Percentiles rank a stretch among this genome's conserved stretches.
These are phyloP conservation scores for Philonicus albiceps DNA, from an alignment of 2,888 invertebrate genomes.

Conservation along the genomic window DNA sequence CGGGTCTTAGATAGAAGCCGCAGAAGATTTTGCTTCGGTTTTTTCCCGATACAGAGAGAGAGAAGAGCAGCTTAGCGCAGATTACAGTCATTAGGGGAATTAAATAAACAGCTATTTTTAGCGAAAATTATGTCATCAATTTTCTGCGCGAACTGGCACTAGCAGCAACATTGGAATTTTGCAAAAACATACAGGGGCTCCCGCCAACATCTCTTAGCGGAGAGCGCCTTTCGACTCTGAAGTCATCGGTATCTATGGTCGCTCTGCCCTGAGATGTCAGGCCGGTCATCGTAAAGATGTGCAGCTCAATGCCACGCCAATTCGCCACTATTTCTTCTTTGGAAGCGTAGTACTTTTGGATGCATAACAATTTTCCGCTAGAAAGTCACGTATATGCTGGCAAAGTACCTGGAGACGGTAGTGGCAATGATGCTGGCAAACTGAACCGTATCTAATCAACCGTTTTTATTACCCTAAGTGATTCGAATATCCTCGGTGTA, in stretches of 20 bases:
- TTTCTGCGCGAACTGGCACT: slow-evolving; percentile 1
- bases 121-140: slow-evolving; percentile 32
- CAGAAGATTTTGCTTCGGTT: not conserved
- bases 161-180: slow-evolving; percentile 9
- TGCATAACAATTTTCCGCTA: not conserved
- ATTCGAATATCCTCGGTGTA: not conserved
- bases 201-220: not conserved
- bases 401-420: too few species aligned
- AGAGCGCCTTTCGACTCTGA: slow-evolving; percentile 15
- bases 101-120: slow-evolving; percentile 37
- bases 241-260: slow-evolving; percentile 10
- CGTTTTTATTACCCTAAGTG: slow-evolving; percentile 25
- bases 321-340: not conserved
- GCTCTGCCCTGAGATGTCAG: slow-evolving; percentile 31
- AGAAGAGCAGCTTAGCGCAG: not conserved
- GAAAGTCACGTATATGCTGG: slow-evolving; percentile 14
- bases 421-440: not conserved
- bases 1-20: not conserved
- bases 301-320: not conserved
- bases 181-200: not conserved
- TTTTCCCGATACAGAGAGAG: not conserved
- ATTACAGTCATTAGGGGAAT: slow-evolving; percentile 21
- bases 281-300: not conserved
- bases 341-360: not conserved
- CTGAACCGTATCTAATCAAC: slow-evolving; percentile 11